Evolutionary conservation across 1,140 invertebrate genomes (phyloP), one percentile per base, ranked within the genome.

Genomic region (Oedothorax gibbosus): DNA sequence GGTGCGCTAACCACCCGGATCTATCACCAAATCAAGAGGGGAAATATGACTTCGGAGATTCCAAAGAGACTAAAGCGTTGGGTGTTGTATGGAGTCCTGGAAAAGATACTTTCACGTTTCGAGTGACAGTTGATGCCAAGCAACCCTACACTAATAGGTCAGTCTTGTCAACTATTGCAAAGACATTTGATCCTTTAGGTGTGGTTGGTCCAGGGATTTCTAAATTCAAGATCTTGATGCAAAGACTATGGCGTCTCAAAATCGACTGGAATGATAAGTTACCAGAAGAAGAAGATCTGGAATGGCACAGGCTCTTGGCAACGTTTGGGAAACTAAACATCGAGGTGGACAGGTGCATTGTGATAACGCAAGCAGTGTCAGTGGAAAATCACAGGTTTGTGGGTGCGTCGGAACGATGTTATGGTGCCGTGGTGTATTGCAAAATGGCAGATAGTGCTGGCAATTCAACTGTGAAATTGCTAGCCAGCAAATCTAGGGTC

Each of bases 141-240:
- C 53, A n/a, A 35, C 72, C 56, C 15, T 3, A 0, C 14, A 75
- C 53, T 50, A 77, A 77, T 50, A 21, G 77, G 12, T 15, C 53
- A 12, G 10, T 51, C 10, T 14, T 54, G 15, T 56, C 77, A 15
- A 68, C 9, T 8, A 68, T 89, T 11, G 85, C 88, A 4, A 87
- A 86, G 83, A 49, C 90, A 9, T 91, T 90, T 86, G 91, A 92
- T 87, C 91, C 91, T 15, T 85, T 91, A 20, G 91, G 90, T 20
- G 82, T 91, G n/a, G 18, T 91, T 14, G 86, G 86, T 35, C 89
- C 90, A 51, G 56, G 89, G 10, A 88, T 88, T 14, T 87, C 90
- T 14, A 81, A 78, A 11, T 87, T 88, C 21, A 91, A 92, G 87
- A 87, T 90, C 8, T 80, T 91, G 3, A 75, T 92, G 11, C 91